Evolutionary conservation across 2,113 vertebrate species (phyloP).

Genomic region (Monopterus albus): DNA sequence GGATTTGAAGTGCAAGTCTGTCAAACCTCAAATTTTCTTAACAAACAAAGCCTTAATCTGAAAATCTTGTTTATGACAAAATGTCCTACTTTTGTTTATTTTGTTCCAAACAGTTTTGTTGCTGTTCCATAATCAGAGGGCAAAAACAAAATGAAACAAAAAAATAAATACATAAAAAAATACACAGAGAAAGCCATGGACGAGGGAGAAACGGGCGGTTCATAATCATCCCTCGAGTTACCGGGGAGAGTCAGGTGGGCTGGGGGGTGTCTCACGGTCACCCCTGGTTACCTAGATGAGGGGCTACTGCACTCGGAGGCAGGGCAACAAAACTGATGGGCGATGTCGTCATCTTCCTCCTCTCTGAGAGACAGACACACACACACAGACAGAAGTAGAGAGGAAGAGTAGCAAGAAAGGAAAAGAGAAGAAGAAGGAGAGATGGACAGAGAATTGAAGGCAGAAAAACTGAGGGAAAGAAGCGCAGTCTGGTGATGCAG

Average conservation of each 20-base stretch:
- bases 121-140: slow-evolving; percentile 24
- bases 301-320: slow-evolving; percentile 93
- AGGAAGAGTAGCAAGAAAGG: neutral
- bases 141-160: too few species aligned
- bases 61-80: slow-evolving; percentile 7
- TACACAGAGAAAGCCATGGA: slow-evolving; percentile 26
- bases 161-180: too few species aligned
- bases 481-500: slow-evolving; percentile 21
- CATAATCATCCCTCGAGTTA: slow-evolving; percentile 30
- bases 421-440: neutral
- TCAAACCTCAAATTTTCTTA: neutral
- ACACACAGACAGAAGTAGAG: slow-evolving; percentile 39
- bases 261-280: slow-evolving; percentile 46
- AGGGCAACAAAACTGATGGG: slow-evolving; percentile 95
- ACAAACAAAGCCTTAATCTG: slow-evolving; percentile 14
- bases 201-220: neutral
- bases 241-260: slow-evolving; percentile 19
- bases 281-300: slow-evolving; percentile 92
- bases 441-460: neutral
- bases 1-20: neutral
- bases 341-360: slow-evolving; percentile 89
- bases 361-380: slow-evolving; percentile 82
- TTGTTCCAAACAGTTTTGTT: slow-evolving; percentile 1
- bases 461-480: slow-evolving; percentile 13
- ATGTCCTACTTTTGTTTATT: neutral